Percentiles rank a stretch among this genome's conserved stretches.
These are phyloP conservation scores for Glaucopsyche alexis DNA, from an alignment of 2,888 invertebrate genomes.

Conservation along the genomic window DNA sequence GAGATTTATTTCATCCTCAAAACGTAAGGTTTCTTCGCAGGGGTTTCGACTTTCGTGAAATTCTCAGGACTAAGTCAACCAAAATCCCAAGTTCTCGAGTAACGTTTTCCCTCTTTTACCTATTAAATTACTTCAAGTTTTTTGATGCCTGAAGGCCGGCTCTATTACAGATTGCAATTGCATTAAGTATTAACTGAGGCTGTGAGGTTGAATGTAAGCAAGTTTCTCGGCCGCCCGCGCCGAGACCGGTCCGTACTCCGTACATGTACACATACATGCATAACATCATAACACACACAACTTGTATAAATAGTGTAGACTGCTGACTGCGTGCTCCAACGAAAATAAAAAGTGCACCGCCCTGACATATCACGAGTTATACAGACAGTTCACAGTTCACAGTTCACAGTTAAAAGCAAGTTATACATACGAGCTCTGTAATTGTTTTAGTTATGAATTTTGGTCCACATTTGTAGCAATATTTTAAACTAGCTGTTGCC, in stretches of 20 bases:
- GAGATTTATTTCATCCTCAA: conserved; percentile 9
- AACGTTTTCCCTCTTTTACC: background rate
- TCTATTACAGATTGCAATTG: background rate
- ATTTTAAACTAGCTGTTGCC: too few species aligned
- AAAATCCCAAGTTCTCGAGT: background rate
- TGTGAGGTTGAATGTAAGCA: background rate
- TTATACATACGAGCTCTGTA: background rate
- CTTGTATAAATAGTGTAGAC: background rate
- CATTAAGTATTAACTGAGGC: background rate
- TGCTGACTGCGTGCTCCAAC: background rate
- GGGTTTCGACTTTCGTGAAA: background rate
- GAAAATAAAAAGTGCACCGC: background rate
- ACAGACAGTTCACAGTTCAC: background rate
- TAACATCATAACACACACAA: background rate
- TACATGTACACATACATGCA: background rate
- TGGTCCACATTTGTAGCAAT: background rate
- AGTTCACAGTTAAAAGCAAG: background rate
- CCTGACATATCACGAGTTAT: background rate
- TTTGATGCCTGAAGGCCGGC: background rate
- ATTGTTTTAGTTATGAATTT: background rate
- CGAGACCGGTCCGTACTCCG: background rate
- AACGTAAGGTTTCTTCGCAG: background rate
- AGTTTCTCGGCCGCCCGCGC: conserved; percentile 7
- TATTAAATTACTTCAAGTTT: too few species aligned
- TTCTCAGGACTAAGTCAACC: background rate